These are phyloP conservation scores for Drosophila quasianomalipes DNA, from an alignment of 2,888 invertebrate genomes.

Conservation along the genomic window DNA sequence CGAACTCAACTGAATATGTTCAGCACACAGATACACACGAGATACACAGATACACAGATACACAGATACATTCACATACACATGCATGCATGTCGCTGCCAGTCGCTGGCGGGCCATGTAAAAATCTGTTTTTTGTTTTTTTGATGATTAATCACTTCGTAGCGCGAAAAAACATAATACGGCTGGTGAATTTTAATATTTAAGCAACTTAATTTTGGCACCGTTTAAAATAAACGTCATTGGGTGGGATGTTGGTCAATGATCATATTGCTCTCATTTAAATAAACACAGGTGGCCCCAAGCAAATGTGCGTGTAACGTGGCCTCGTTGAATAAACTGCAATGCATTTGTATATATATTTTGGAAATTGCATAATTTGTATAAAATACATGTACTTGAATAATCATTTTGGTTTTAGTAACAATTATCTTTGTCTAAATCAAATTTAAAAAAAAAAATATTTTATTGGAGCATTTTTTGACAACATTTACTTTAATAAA, in stretches of 20 bases:
- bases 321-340: background rate
- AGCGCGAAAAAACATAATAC: slow-evolving; percentile 55
- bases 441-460: background rate
- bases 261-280: slow-evolving; percentile 5
- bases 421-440: background rate
- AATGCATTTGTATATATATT: too few species aligned
- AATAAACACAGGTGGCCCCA: background rate
- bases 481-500: background rate
- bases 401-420: background rate
- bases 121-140: slow-evolving; percentile 61
- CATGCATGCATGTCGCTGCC: slow-evolving; percentile 19
- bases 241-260: slow-evolving; percentile 25
- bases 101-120: slow-evolving; percentile 43
- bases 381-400: background rate
- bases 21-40: slow-evolving; percentile 20
- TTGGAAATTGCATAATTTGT: background rate
- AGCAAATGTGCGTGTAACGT: background rate
- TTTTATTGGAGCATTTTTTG: background rate
- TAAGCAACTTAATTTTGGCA: slow-evolving; percentile 51
- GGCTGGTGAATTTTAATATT: slow-evolving; percentile 55
- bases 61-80: background rate
- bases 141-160: slow-evolving; percentile 70
- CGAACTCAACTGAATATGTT: slow-evolving; percentile 13
- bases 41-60: background rate
- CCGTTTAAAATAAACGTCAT: slow-evolving; percentile 36